Evolutionary conservation across 2,888 invertebrate species (phyloP).

Genomic region (Oscheius myriophilus): DNA sequence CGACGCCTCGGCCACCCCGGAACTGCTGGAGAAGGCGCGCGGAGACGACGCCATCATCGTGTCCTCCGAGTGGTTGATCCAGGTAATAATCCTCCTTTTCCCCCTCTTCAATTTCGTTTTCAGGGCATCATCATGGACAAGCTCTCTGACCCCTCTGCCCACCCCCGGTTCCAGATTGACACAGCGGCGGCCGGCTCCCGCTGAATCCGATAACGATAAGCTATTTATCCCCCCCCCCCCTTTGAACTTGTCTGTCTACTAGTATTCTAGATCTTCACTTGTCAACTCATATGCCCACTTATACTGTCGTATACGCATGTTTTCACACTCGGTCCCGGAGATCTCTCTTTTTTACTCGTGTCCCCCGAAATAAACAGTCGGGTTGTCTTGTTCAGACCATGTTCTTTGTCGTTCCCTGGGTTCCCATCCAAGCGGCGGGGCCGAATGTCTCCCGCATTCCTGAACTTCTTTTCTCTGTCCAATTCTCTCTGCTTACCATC

Average conservation of each 20-base stretch:
- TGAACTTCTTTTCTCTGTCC: too few species aligned
- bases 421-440: conserved; percentile 1
- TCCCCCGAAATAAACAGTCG: conserved; percentile 2
- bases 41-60: conserved; percentile 38
- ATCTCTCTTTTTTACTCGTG: conserved; percentile 7
- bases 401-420: background rate
- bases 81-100: conserved; percentile 34
- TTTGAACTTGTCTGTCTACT: background rate
- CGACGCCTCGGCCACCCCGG: conserved; percentile 69
- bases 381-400: conserved; percentile 3
- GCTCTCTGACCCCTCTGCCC: conserved; percentile 23
- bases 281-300: too few species aligned
- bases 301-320: too few species aligned
- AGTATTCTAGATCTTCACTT: too few species aligned
- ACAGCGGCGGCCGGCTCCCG: background rate
- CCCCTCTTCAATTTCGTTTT: conserved; percentile 2
- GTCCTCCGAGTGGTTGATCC: conserved; percentile 66
- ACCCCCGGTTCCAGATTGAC: conserved; percentile 32
- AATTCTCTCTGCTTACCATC: background rate
- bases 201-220: conserved; percentile 5
- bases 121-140: conserved; percentile 40
- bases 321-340: conserved; percentile 8
- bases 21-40: conserved; percentile 62
- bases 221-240: background rate
- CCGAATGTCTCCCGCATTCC: conserved; percentile 14